phyloP scores from a whole-genome alignment of 2,797 vertebrate species.

The Leucoraja ocellata region DNA sequence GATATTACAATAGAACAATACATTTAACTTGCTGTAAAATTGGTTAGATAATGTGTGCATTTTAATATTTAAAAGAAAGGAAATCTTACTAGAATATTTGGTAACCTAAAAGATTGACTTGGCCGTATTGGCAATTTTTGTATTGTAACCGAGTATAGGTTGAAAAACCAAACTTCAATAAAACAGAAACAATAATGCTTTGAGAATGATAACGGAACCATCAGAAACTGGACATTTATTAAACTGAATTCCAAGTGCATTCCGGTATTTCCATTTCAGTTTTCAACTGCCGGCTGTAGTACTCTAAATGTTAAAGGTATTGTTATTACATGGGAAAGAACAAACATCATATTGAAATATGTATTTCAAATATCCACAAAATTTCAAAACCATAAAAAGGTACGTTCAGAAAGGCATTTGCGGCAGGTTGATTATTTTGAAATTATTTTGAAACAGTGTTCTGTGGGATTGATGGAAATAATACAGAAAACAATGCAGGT shows the following conservation, averaged over 20 bases:
- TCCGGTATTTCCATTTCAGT: not conserved
- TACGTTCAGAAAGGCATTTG: not conserved
- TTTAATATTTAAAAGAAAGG: not conserved
- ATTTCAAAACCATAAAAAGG: not conserved
- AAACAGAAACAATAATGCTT: not conserved
- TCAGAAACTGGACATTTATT: not conserved
- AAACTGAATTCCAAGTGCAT: not conserved
- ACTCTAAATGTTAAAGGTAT: not conserved
- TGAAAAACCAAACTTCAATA: not conserved
- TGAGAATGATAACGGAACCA: not conserved
- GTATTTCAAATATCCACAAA: not conserved
- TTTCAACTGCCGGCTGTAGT: not conserved
- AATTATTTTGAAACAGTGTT: not conserved
- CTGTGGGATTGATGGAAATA: not conserved
- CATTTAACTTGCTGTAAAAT: not conserved
- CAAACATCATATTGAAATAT: not conserved
- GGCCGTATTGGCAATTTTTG: not conserved
- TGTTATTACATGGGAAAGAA: not conserved
- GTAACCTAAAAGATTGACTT: not conserved
- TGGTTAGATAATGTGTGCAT: not conserved
- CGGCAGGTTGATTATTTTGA: not conserved
- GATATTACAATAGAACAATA: not conserved
- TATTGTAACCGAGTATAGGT: not conserved
- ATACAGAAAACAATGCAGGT: not conserved
- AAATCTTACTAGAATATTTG: not conserved